Conservation (phyloP, 2,797 vertebrate genomes). For the Parauchenoglanis punctatus region DNA sequence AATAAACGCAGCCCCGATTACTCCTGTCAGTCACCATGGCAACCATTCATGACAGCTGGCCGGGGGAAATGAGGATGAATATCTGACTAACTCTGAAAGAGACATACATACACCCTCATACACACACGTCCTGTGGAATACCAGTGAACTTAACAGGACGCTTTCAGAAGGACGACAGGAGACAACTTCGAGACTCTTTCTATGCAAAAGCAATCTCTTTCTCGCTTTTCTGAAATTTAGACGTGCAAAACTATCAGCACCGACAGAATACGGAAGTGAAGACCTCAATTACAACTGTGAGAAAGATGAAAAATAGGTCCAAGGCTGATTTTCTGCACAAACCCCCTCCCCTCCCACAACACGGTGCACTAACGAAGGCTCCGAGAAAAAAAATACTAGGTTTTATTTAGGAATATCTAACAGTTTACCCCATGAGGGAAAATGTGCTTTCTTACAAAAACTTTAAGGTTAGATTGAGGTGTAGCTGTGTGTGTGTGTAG, state of each 20-base stretch:
- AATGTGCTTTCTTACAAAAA: not conserved
- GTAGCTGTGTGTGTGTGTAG: not conserved
- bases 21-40: constrained; percentile 37
- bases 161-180: constrained; percentile 34
- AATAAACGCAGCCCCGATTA: constrained; percentile 18
- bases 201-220: constrained; percentile 7
- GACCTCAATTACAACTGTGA: constrained; percentile 45
- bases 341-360: not conserved
- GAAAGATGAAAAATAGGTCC: not conserved
- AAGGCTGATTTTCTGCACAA: not conserved
- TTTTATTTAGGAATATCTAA: not conserved
- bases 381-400: constrained; percentile 1
- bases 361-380: constrained; percentile 10
- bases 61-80: constrained; percentile 40
- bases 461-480: not conserved
- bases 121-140: not conserved
- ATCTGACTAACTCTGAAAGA: constrained; percentile 30
- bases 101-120: constrained; percentile 1
- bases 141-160: constrained; percentile 45
- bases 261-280: constrained; percentile 41
- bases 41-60: constrained; percentile 43
- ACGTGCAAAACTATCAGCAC: constrained; percentile 42
- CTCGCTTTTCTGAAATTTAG: not conserved
- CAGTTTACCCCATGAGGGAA: not conserved
- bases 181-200: constrained; percentile 42